These are phyloP conservation scores for Erebia ligea DNA, from an alignment of 2,888 invertebrate genomes.

Conservation along the genomic window DNA sequence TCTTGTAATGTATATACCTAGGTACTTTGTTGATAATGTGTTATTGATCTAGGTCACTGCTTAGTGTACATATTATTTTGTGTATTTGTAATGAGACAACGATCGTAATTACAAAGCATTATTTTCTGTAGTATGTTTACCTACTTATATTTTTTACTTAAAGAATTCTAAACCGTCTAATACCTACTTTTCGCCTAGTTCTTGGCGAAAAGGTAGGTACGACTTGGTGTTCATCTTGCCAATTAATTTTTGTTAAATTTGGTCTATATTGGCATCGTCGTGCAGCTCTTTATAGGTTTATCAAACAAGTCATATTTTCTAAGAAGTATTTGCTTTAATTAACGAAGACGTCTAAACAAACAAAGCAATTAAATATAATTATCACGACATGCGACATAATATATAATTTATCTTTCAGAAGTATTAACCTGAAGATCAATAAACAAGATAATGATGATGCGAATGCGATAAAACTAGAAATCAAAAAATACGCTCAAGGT, in stretches of 20 bases:
- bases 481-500: background rate
- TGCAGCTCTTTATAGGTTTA: background rate
- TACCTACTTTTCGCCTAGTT: too few relatives aligned
- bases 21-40: background rate
- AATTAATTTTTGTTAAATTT: background rate
- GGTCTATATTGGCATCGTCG: background rate
- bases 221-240: background rate
- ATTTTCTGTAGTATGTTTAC: background rate
- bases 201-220: too few relatives aligned
- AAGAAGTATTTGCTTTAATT: background rate
- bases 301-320: background rate
- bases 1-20: constrained; percentile 2
- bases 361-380: constrained; percentile 7
- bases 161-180: too few relatives aligned
- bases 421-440: constrained; percentile 4
- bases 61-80: background rate
- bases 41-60: constrained; percentile 19
- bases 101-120: background rate
- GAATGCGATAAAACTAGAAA: background rate
- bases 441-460: constrained; percentile 13
- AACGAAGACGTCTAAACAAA: background rate
- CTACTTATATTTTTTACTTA: background rate
- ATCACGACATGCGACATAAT: background rate
- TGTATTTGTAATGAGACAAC: background rate
- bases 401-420: constrained; percentile 19